A percentile compares a stretch with the other conserved stretches of the same genome.
These are phyloP conservation scores for Chaetophractus vellerosus DNA, from an alignment of 2,797 vertebrate genomes.

Conservation along the genomic window DNA sequence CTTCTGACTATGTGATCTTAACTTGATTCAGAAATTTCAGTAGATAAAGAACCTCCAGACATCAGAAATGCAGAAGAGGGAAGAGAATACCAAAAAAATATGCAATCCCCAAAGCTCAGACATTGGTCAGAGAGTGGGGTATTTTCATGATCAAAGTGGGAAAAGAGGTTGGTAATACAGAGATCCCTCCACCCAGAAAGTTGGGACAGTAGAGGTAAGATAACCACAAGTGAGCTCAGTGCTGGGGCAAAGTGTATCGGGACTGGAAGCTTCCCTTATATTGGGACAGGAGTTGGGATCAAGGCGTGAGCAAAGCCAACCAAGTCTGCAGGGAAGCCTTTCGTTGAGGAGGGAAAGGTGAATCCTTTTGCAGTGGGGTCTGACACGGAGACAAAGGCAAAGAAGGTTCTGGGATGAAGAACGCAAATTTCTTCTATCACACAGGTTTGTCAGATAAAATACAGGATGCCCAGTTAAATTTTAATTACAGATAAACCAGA, in stretches of 20 bases:
- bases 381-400: conserved; percentile 20
- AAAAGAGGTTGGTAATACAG: conserved; percentile 7
- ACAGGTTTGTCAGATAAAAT: conserved; percentile 23
- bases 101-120: not conserved
- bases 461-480: not conserved
- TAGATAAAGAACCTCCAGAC: not conserved
- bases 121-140: not conserved
- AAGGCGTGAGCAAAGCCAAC: not conserved
- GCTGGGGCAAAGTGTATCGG: not conserved
- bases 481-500: not conserved
- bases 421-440: not conserved
- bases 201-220: not conserved
- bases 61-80: not conserved
- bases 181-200: not conserved
- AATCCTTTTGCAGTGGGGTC: not conserved
- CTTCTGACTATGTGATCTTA: not conserved
- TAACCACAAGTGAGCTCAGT: not conserved
- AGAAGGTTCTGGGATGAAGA: not conserved
- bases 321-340: not conserved
- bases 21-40: not conserved
- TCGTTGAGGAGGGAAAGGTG: not conserved
- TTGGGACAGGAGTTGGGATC: not conserved
- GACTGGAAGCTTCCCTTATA: no score
- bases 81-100: not conserved
- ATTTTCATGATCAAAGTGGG: conserved; percentile 1